A percentile compares a stretch with the other conserved stretches of the same genome.
Evolutionary conservation across 2,113 vertebrate genomes (phyloP).

Genomic region (Ceyx cyanopectus): DNA sequence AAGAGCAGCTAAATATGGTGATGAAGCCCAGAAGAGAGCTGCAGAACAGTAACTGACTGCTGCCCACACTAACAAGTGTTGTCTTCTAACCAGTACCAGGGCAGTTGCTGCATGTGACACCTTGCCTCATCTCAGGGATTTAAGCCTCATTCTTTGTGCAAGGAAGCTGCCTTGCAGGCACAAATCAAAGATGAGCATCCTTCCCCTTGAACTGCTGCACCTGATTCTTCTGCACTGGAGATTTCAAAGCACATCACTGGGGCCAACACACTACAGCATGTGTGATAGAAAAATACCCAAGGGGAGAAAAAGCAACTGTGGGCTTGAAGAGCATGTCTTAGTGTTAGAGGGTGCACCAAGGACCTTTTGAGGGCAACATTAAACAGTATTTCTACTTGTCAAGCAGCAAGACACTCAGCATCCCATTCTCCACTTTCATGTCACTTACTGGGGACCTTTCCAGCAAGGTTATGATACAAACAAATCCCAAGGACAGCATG

Average conservation of each 20-base stretch:
- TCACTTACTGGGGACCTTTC: neutral
- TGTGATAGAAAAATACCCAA: neutral
- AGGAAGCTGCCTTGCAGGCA: neutral
- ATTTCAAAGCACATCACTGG: neutral
- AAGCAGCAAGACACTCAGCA: neutral
- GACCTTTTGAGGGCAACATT: neutral
- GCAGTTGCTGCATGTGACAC: neutral
- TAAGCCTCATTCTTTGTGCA: neutral
- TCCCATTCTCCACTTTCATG: neutral
- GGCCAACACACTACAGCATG: rapidly evolving
- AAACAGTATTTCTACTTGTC: neutral
- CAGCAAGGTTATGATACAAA: neutral
- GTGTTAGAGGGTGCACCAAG: neutral
- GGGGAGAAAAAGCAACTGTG: neutral
- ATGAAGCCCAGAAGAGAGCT: neutral
- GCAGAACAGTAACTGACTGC: neutral
- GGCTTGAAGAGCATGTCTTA: neutral
- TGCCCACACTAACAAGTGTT: neutral
- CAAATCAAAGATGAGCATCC: neutral
- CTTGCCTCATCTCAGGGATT: neutral
- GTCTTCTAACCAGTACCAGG: neutral
- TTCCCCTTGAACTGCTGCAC: neutral
- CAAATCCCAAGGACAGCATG: neutral
- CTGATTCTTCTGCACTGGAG: neutral
- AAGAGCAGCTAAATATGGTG: conserved; percentile 1